Evolutionary conservation across 1,140 invertebrate genomes (phyloP), one percentile per base, ranked within the genome.

Genomic region (Neoseiulus cucumeris): DNA sequence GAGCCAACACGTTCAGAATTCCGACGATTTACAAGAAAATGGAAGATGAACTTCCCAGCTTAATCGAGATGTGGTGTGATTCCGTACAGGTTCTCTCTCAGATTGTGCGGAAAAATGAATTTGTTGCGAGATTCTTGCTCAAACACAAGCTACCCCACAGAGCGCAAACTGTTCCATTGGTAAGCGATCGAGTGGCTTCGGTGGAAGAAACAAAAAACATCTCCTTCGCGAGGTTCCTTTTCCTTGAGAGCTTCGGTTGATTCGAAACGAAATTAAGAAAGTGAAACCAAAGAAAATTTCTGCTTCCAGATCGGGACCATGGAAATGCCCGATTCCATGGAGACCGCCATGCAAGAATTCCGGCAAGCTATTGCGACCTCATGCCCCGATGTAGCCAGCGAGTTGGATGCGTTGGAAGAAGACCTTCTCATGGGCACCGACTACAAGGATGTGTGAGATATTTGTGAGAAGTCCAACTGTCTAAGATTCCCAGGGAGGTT

Each of bases 291-390:
- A 39, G 4, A 9, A 39, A 4, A 4, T 39, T 9, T 6, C 4
- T 39, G 4, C 9, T 59, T 17, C 17, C 22, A 59, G 51, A 17
- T 59, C 17, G 51, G 51, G 6, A 59, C 51, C 12, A 59, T 59
- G 25, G 51, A 59, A 25, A 59, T 59, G 51, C 51, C 51, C 2
- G 51, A 59, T 29, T 20, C 51, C 17, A 59, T 59, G 51, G 51
- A 59, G 33, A 29, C 51, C 12, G 51, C 33, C 12, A 12, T 59
- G 9, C 51, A 59, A 59, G 51, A 59, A 9, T 59, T 59, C 22
- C 51, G 22, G 17, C 51, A 59, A 59, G 51, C 51, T 2, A 33
- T 59, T 14, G 22, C 22, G 51, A 25, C 51, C 17, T 14, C 51
- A 12, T 59, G 33, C 51, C 51, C 51, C 51, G 51, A 59, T 17